Conservation (phyloP, 2,797 vertebrate species). For the Prionace glauca region DNA sequence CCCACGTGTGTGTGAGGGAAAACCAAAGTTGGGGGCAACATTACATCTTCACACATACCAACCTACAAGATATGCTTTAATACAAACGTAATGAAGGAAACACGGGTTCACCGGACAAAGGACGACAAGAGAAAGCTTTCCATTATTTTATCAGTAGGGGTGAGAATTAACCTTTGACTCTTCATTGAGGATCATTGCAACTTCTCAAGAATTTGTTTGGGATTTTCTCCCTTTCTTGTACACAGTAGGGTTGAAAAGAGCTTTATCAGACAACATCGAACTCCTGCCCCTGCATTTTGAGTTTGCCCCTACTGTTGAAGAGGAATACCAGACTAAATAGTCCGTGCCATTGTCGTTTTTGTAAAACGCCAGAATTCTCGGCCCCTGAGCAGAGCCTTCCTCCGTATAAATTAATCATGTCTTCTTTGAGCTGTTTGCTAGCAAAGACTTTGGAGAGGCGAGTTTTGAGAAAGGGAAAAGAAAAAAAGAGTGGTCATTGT, state of each 20-base stretch:
- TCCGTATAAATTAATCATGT: neutral
- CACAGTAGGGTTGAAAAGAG: neutral
- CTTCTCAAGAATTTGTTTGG: neutral
- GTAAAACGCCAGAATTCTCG: neutral
- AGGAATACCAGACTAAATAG: neutral
- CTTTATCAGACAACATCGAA: neutral
- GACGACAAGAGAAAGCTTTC: neutral
- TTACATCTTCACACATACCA: neutral
- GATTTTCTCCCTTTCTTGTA: neutral
- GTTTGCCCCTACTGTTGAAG: neutral
- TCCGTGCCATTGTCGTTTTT: neutral
- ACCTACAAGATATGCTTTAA: no score
- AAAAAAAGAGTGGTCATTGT: neutral
- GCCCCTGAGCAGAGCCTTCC: neutral
- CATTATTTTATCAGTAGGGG: neutral
- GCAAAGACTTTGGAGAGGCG: neutral
- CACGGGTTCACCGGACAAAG: neutral
- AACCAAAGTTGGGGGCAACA: neutral
- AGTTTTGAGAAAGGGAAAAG: neutral
- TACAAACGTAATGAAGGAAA: neutral
- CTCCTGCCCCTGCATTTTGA: neutral
- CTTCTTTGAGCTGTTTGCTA: neutral
- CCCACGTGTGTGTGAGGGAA: neutral
- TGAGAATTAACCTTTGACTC: neutral
- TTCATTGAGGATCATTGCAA: neutral